These are phyloP conservation scores for Biston stratarius DNA, from an alignment of 2,888 invertebrate genomes.

Conservation along the genomic window DNA sequence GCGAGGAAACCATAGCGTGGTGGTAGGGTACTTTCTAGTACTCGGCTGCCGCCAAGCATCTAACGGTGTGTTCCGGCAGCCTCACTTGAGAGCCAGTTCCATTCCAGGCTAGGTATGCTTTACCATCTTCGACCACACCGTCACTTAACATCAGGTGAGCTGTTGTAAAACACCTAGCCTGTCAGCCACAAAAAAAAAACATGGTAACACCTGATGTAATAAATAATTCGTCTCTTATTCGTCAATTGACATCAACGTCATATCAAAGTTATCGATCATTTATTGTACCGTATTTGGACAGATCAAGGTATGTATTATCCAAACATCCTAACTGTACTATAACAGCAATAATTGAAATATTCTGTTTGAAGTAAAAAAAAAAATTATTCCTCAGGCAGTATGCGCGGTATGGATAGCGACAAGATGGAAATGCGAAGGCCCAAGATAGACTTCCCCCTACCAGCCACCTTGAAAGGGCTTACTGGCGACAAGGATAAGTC, in stretches of 20 bases:
- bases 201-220: neutral
- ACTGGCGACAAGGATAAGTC: slow-evolving; percentile 66
- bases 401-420: slow-evolving; percentile 69
- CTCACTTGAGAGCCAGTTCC: too few relatives aligned
- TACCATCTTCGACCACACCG: too few relatives aligned
- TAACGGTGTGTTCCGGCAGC: too few relatives aligned
- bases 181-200: too few relatives aligned
- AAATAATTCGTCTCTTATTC: neutral
- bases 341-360: neutral
- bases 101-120: too few relatives aligned
- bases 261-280: neutral
- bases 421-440: slow-evolving; percentile 74
- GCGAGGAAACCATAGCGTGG: too few relatives aligned
- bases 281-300: neutral
- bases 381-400: slow-evolving; percentile 67
- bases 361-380: too few relatives aligned
- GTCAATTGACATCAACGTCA: neutral
- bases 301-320: neutral
- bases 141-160: too few relatives aligned
- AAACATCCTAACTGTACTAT: neutral
- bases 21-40: too few relatives aligned
- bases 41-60: too few relatives aligned
- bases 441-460: slow-evolving; percentile 76
- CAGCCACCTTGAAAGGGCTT: slow-evolving; percentile 68
- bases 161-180: too few relatives aligned